A percentile compares a stretch with the other conserved stretches of the same genome.
Conservation (phyloP, 2,113 vertebrate species). For the Diadophis punctatus region DNA sequence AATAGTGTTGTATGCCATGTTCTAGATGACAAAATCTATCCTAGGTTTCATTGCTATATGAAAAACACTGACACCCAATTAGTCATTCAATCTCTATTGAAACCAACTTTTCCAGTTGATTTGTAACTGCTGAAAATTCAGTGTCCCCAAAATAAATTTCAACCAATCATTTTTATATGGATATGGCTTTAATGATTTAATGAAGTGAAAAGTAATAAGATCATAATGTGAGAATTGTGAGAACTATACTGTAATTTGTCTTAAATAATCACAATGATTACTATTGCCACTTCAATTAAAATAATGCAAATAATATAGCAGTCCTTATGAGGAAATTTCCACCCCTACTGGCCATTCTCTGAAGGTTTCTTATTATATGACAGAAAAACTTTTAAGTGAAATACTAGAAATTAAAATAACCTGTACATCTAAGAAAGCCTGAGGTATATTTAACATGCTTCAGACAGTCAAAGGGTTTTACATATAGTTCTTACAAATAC, state of each 20-base stretch:
- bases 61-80: not conserved
- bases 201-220: not conserved
- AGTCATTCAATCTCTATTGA: not conserved
- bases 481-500: not conserved
- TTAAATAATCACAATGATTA: not conserved
- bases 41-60: not conserved
- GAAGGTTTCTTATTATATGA: not conserved
- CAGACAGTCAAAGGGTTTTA: not conserved
- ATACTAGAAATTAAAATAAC: not conserved
- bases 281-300: not conserved
- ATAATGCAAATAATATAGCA: not conserved
- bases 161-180: not conserved
- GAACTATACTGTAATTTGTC: not conserved
- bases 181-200: not conserved
- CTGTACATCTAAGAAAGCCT: not conserved
- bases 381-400: not conserved
- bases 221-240: not conserved
- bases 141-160: not conserved
- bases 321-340: not conserved
- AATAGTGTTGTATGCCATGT: not conserved
- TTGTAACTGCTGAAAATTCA: not conserved
- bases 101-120: not conserved
- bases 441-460: not conserved
- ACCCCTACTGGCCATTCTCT: not conserved
- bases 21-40: not conserved